Evolutionary conservation across 2,888 invertebrate species (phyloP).

Genomic region (Drosophila histrio): DNA sequence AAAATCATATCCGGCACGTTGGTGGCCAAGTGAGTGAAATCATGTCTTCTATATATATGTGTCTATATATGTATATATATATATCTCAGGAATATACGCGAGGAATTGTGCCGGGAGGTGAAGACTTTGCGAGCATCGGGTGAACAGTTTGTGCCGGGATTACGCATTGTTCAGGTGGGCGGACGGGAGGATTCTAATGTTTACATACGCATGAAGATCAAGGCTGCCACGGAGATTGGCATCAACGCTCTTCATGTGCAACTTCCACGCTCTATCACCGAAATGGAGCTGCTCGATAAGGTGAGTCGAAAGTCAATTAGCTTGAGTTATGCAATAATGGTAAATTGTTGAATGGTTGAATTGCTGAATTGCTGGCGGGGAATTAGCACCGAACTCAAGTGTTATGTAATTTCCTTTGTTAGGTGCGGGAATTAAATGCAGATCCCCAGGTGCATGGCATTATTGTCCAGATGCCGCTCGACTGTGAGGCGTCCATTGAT

Average conservation of each 20-base stretch:
- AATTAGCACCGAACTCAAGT: background rate
- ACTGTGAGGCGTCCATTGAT: constrained; percentile 92
- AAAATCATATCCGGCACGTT: constrained; percentile 88
- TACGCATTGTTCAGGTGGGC: constrained; percentile 98
- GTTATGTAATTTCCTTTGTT: constrained; percentile 1
- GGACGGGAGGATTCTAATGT: constrained; percentile 98
- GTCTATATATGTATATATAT: background rate
- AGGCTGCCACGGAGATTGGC: constrained; percentile 95
- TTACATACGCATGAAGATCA: constrained; percentile 98
- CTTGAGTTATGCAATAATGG: constrained; percentile 13
- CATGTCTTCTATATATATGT: background rate
- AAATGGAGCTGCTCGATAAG: constrained; percentile 86
- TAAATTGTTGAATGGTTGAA: too few species aligned
- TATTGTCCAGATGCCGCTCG: constrained; percentile 98
- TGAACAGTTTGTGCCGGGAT: constrained; percentile 88
- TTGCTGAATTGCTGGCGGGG: background rate
- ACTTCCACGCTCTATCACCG: constrained; percentile 91
- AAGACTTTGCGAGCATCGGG: constrained; percentile 85
- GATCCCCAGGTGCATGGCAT: constrained; percentile 95
- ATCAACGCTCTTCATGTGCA: constrained; percentile 92
- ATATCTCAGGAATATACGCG: constrained; percentile 88
- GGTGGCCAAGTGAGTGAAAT: constrained; percentile 87
- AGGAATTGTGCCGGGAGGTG: constrained; percentile 89
- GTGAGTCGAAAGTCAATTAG: constrained; percentile 59
- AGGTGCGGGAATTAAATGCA: constrained; percentile 88